Conservation (phyloP, 2,113 vertebrate genomes). For the Zingel zingel region DNA sequence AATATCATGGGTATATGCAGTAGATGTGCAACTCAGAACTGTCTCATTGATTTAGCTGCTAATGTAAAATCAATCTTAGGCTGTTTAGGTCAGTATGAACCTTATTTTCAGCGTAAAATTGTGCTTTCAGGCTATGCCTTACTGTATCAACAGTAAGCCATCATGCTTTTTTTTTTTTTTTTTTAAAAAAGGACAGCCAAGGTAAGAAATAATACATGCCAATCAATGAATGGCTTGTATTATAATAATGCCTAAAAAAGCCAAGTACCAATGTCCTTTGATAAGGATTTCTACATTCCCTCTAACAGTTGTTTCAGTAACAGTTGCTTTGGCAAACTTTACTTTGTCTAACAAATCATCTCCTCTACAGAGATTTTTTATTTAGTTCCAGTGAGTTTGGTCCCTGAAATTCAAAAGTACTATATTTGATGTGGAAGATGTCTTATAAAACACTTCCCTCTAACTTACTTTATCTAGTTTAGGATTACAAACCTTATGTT, state of each 20-base stretch:
- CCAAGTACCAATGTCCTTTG: not conserved
- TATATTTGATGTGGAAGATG: slow-evolving; percentile 16
- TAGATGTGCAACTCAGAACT: not conserved
- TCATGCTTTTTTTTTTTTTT: too few relatives aligned
- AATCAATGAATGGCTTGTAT: not conserved
- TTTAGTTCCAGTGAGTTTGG: slow-evolving; percentile 4
- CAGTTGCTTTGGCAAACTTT: not conserved
- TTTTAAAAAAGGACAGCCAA: not conserved
- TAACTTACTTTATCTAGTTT: slow-evolving; percentile 41
- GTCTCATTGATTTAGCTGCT: not conserved
- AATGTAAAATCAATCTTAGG: not conserved
- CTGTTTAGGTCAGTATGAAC: not conserved
- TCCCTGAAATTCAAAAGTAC: slow-evolving; percentile 22
- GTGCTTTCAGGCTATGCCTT: not conserved
- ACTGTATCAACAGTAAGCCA: too few relatives aligned
- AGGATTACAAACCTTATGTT: slow-evolving; percentile 41
- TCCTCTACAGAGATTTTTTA: not conserved
- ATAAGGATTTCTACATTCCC: not conserved
- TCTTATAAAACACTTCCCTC: slow-evolving; percentile 29
- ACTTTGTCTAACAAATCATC: not conserved
- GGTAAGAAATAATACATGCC: not conserved
- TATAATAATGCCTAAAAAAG: not conserved
- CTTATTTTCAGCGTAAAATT: not conserved
- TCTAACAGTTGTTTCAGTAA: not conserved
- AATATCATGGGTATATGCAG: not conserved